Conservation (phyloP, 2,888 invertebrate species). For the Hydraecia micacea region DNA sequence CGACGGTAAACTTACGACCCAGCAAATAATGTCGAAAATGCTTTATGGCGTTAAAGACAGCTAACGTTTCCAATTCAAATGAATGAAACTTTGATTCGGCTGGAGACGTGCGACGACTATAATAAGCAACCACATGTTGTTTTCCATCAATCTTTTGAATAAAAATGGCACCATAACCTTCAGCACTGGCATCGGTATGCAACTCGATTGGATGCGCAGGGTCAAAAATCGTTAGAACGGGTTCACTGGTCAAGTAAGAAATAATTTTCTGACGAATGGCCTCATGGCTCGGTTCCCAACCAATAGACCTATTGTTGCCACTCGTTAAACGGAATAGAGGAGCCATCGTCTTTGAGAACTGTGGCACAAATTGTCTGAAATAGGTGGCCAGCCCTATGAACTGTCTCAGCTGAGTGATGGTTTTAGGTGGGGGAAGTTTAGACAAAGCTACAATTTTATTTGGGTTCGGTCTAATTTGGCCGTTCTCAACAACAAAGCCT, state of each 20-base stretch:
- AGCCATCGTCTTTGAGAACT: constrained; percentile 14
- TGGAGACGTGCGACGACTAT: constrained; percentile 1
- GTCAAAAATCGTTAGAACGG: constrained; percentile 3
- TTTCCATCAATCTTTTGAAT: not conserved
- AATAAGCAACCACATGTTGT: constrained; percentile 5
- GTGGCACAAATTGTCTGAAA: constrained; percentile 26
- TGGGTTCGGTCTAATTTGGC: not conserved
- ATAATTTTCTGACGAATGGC: constrained; percentile 4
- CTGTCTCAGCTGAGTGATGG: constrained; percentile 5
- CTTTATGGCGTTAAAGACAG: too few species aligned
- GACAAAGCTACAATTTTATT: constrained; percentile 8
- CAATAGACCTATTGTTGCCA: not conserved
- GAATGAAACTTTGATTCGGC: too few species aligned
- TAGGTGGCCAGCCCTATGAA: constrained; percentile 18
- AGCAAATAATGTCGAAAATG: too few species aligned
- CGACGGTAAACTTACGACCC: too few species aligned
- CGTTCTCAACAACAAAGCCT: not conserved
- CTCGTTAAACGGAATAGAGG: constrained; percentile 2
- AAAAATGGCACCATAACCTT: constrained; percentile 13
- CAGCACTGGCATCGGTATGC: constrained; percentile 7
- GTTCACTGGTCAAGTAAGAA: not conserved
- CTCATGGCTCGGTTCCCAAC: constrained; percentile 4
- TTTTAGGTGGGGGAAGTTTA: constrained; percentile 1
- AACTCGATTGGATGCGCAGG: not conserved
- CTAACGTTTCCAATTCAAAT: too few species aligned